phyloP scores from a whole-genome alignment of 1,140 invertebrate species.

The Polyergus mexicanus region DNA sequence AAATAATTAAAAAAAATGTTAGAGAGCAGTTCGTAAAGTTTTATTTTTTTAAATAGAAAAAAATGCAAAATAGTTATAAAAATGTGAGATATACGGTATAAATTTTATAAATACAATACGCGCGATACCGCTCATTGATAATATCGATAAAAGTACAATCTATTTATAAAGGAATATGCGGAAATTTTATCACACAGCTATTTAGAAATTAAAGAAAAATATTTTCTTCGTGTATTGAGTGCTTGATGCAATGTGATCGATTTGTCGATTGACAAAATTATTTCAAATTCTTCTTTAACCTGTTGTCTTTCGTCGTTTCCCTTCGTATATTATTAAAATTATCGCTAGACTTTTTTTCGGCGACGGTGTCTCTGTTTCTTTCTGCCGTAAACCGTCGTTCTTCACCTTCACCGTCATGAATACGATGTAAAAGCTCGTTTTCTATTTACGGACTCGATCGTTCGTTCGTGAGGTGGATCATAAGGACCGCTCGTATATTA shows the following conservation, averaged over 20 bases:
- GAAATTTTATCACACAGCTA: no score
- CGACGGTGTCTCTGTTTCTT: not conserved
- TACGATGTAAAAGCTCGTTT: slow-evolving; percentile 17
- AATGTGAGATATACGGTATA: no score
- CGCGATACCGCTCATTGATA: no score
- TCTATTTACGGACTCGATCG: slow-evolving; percentile 30
- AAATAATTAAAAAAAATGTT: no score
- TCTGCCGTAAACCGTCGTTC: not conserved
- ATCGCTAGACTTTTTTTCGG: slow-evolving; percentile 3
- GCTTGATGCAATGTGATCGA: not conserved
- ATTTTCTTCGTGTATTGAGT: not conserved
- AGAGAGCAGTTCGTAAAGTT: no score
- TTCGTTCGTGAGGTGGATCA: slow-evolving; percentile 51
- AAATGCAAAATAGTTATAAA: no score
- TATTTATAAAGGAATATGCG: no score
- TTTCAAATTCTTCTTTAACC: not conserved
- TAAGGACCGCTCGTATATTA: slow-evolving; percentile 5
- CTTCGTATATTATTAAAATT: not conserved
- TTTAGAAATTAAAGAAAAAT: no score
- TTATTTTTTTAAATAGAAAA: no score
- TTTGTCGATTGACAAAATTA: slow-evolving; percentile 14
- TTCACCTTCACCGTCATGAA: not conserved
- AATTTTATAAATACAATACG: no score
- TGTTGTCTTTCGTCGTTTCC: not conserved
- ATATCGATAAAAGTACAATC: no score